Conservation (phyloP, 2,113 vertebrate species). For the Xiphias gladius region DNA sequence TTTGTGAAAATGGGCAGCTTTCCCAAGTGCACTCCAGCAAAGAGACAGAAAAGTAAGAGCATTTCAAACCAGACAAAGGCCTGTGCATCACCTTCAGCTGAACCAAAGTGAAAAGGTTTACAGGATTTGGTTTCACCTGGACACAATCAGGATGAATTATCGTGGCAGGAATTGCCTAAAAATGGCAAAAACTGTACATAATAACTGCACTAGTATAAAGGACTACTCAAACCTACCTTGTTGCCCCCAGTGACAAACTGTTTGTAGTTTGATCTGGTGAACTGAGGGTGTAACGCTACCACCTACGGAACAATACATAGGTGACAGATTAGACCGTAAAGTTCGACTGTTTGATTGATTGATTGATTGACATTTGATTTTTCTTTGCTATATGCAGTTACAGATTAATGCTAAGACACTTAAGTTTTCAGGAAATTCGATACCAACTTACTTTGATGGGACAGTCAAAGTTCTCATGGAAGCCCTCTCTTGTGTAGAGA, state of each 20-base stretch:
- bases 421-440: constrained; percentile 9
- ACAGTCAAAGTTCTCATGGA: constrained; percentile 97
- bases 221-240: constrained; percentile 87
- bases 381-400: neutral
- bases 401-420: neutral
- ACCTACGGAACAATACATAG: constrained; percentile 71
- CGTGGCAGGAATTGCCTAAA: constrained; percentile 32
- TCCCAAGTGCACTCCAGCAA: constrained; percentile 79
- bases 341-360: neutral
- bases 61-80: constrained; percentile 78
- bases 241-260: constrained; percentile 98
- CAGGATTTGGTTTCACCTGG: constrained; percentile 52
- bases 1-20: constrained; percentile 85
- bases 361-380: neutral
- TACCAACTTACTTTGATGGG: constrained; percentile 93
- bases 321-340: neutral
- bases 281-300: constrained; percentile 94
- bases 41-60: constrained; percentile 79
- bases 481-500: constrained; percentile 95
- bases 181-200: constrained; percentile 35
- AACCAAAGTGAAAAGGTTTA: constrained; percentile 49
- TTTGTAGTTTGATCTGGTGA: constrained; percentile 94
- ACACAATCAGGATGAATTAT: constrained; percentile 63
- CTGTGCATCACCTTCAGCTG: constrained; percentile 33
- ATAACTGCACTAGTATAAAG: constrained; percentile 22